Evolutionary conservation across 2,113 vertebrate genomes (phyloP), one percentile per base, ranked within the genome.

Genomic region (Apodemus speciosus): DNA sequence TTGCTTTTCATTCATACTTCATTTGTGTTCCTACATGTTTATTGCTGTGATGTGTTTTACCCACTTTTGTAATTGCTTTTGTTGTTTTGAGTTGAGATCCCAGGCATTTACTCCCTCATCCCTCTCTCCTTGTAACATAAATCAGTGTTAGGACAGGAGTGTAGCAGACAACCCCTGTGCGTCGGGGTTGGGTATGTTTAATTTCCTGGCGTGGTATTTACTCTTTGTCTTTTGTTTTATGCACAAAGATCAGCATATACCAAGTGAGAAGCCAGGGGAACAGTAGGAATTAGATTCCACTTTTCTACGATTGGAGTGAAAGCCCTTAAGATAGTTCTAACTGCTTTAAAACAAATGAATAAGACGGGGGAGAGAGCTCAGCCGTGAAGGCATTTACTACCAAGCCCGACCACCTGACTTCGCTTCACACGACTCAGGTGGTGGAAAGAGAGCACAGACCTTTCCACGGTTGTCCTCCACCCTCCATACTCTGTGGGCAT

Each of bases 11-110:
- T 96, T 97, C 35, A 51, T 95, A 85, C 91, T 96, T 96, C 76
- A 32, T 97, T 97, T 96, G 76, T 97, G 51, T 46, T 95, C 88
- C 92, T 94, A 83, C 49, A 91, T 95, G 68, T 58, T 58, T 90
- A 97, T 97, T 98, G 97, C 98, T 97, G 79, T 97, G 1, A 23
- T 96, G 92, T 91, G 49, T 97, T 97, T 96, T 90, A 85, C 51
- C 88, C 96, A 0, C 92, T 95, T 85, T 77, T 95, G 94, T 75
- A 79, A 1, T 94, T 95, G 30, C 94, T 97, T 97, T 96, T 88
- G 73, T 97, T 92, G 88, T 85, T 96, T 98, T 93, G 20, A 73
- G 88, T 97, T 98, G 96, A 95, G 95, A 95, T 77, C 72, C 94
- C 20, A 27, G 49, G 62, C 73, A 84, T 66, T 85, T 43, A 64